A percentile compares a stretch with the other conserved stretches of the same genome.
These are phyloP conservation scores for roundworm (Caenorhabditis elegans) DNA, from an alignment of 1,140 invertebrate species.

Conservation along the genomic window DNA sequence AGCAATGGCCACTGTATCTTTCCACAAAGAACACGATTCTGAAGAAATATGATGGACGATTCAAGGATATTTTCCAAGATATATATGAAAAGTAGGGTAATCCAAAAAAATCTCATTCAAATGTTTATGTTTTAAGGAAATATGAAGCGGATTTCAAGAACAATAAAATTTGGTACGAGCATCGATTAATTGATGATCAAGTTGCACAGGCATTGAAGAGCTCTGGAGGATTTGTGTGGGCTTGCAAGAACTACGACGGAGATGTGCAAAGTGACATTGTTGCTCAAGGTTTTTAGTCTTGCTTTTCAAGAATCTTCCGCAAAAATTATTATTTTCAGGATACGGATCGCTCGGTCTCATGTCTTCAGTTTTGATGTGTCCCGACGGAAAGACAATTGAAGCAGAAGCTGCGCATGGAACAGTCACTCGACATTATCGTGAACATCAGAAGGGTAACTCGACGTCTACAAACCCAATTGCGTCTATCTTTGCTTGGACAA, in stretches of 20 bases:
- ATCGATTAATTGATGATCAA: constrained; percentile 85
- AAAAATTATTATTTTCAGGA: constrained; percentile 61
- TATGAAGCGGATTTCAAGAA: constrained; percentile 85
- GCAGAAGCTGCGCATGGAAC: constrained; percentile 96
- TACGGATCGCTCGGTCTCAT: constrained; percentile 86
- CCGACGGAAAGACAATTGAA: constrained; percentile 94
- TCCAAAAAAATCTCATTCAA: not conserved
- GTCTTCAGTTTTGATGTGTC: constrained; percentile 90
- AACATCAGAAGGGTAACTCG: constrained; percentile 75
- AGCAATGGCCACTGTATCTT: constrained; percentile 82
- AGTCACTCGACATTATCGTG: constrained; percentile 88
- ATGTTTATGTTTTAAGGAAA: constrained; percentile 70
- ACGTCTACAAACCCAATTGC: constrained; percentile 71
- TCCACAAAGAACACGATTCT: constrained; percentile 98
- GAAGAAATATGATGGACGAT: constrained; percentile 95
- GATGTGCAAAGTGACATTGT: constrained; percentile 97
- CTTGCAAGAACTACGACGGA: constrained; percentile 98
- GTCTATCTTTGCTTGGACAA: constrained; percentile 97
- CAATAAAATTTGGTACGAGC: constrained; percentile 90
- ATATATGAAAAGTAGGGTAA: constrained; percentile 81
- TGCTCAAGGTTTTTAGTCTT: constrained; percentile 76
- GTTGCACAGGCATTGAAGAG: constrained; percentile 97
- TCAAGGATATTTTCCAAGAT: constrained; percentile 98
- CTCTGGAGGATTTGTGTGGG: constrained; percentile 97
- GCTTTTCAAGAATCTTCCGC: not conserved